These are phyloP conservation scores for Cancer borealis DNA, from an alignment of 2,888 invertebrate genomes.

Conservation along the genomic window DNA sequence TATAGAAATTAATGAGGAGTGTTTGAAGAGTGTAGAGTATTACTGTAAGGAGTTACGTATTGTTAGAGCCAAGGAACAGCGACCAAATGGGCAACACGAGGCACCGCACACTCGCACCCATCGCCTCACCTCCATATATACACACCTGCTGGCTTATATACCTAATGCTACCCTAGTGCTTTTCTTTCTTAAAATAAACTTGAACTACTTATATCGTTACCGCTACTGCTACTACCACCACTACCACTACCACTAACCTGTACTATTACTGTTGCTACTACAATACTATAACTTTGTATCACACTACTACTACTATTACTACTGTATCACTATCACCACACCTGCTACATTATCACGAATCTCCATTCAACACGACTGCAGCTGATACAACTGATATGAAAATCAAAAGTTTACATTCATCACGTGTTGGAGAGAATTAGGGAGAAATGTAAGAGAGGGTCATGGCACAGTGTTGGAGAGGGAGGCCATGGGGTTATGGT, in stretches of 20 bases:
- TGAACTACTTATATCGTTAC: background rate
- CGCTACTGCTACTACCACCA: background rate
- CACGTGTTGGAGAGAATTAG: background rate
- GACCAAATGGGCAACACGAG: background rate
- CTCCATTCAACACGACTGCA: background rate
- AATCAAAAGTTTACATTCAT: background rate
- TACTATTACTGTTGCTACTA: background rate
- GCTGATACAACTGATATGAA: background rate
- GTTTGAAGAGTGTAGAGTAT: background rate
- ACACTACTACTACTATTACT: conserved; percentile 14
- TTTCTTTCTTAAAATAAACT: background rate
- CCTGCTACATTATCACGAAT: background rate
- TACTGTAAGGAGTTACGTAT: background rate
- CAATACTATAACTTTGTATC: background rate
- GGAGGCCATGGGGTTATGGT: background rate
- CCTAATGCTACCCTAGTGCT: background rate
- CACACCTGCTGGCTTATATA: background rate
- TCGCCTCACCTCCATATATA: background rate
- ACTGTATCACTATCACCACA: background rate
- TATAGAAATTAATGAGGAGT: background rate
- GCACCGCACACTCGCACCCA: background rate
- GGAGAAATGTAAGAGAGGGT: background rate
- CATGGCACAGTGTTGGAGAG: background rate
- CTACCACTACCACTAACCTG: background rate
- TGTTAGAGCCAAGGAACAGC: background rate